Evolutionary conservation across 2,113 vertebrate genomes (phyloP).

Genomic region (Phalacrocorax brasilianus): DNA sequence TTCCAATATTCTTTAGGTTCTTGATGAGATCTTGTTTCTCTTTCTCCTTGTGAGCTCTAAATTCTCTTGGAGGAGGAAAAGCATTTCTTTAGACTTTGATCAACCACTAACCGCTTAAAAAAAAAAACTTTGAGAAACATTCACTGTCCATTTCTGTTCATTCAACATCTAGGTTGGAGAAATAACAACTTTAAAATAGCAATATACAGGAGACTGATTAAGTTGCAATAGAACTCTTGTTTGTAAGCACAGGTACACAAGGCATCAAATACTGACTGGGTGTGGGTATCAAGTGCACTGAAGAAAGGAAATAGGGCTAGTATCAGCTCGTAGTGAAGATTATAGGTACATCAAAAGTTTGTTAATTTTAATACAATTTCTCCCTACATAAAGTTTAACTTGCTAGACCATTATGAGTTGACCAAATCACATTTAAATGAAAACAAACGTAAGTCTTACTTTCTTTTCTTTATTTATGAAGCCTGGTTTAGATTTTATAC

Average conservation of each 20-base stretch:
- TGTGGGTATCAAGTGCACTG: background rate
- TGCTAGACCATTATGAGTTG: background rate
- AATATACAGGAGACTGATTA: background rate
- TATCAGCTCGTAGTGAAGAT: background rate
- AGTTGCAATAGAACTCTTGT: background rate
- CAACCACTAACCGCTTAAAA: background rate
- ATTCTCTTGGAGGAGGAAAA: constrained; percentile 72
- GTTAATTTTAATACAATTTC: background rate
- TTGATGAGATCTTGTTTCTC: constrained; percentile 82
- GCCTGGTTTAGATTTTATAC: background rate
- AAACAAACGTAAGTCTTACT: background rate
- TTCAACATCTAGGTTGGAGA: background rate
- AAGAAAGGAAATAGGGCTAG: background rate
- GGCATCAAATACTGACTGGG: background rate
- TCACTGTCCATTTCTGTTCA: background rate
- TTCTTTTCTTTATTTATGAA: background rate
- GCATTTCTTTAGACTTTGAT: background rate
- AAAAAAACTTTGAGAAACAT: background rate
- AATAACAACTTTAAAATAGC: background rate
- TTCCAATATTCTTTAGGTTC: constrained; percentile 77
- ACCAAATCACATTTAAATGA: background rate
- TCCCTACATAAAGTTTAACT: background rate
- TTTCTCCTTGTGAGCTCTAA: constrained; percentile 71
- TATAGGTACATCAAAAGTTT: background rate
- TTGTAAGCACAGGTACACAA: background rate